Percentiles rank a stretch among this genome's conserved stretches.
Conservation (phyloP, 2,113 vertebrate genomes). For the Desmodus rotundus region DNA sequence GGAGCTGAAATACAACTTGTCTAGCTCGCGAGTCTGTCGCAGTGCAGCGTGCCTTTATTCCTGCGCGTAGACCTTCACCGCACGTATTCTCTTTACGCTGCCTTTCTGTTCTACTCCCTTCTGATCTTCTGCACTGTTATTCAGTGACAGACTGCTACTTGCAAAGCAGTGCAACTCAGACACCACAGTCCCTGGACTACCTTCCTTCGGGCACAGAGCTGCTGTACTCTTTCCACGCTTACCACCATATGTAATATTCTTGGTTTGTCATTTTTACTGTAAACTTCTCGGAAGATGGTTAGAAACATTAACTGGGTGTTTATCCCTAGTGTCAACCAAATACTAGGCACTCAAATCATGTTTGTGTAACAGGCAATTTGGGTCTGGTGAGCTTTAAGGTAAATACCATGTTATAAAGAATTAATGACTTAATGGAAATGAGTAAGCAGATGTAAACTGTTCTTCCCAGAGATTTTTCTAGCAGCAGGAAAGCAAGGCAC, state of each 20-base stretch:
- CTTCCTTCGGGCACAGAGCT: not conserved
- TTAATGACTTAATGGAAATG: slow-evolving; percentile 25
- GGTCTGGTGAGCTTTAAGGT: slow-evolving; percentile 1
- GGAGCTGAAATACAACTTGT: not conserved
- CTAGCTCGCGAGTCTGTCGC: not conserved
- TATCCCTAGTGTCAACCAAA: not conserved
- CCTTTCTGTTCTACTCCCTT: not conserved
- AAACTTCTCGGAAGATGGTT: not conserved
- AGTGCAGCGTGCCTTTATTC: not conserved
- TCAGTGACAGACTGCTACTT: not conserved
- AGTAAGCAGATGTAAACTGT: not conserved
- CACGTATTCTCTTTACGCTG: not conserved
- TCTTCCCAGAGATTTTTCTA: not conserved
- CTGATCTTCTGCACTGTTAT: not conserved
- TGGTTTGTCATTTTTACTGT: not conserved
- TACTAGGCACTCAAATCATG: not conserved
- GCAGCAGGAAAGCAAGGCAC: not conserved
- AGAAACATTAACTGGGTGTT: not conserved
- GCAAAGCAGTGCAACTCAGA: not conserved
- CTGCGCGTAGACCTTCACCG: not conserved
- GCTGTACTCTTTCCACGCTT: not conserved
- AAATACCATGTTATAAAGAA: not conserved
- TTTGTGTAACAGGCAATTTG: not conserved
- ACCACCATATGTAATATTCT: not conserved
- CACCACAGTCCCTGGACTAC: not conserved